phyloP scores from a whole-genome alignment of 2,888 invertebrate species.

The Frankliniella fusca region DNA sequence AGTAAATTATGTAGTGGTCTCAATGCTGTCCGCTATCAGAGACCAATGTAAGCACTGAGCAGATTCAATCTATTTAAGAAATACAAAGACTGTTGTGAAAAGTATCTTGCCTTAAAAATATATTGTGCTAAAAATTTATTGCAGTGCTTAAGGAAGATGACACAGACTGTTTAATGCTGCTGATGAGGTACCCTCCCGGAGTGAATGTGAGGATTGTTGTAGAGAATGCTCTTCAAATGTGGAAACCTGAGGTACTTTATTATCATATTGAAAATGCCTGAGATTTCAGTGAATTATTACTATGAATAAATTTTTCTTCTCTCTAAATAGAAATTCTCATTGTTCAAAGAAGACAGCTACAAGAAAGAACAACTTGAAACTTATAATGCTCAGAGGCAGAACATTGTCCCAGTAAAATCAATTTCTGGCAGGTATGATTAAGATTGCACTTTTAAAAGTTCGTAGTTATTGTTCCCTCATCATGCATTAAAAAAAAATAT shows the following conservation, averaged over 20 bases:
- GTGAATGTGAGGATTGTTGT: constrained; percentile 61
- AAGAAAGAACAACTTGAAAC: constrained; percentile 10
- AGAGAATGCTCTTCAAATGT: constrained; percentile 56
- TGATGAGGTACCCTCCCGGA: constrained; percentile 65
- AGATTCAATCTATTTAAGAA: not conserved
- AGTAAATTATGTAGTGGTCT: constrained; percentile 67
- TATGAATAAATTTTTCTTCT: constrained; percentile 37
- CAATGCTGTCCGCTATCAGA: constrained; percentile 70
- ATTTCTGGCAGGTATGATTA: not conserved
- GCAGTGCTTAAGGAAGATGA: constrained; percentile 61
- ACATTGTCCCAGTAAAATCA: not conserved
- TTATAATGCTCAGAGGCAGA: not conserved
- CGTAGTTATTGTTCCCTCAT: not conserved
- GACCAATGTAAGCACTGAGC: constrained; percentile 57
- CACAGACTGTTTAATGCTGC: constrained; percentile 58
- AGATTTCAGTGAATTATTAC: constrained; percentile 37
- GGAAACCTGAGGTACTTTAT: constrained; percentile 47
- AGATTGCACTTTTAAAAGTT: not conserved
- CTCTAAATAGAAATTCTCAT: constrained; percentile 42
- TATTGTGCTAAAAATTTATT: constrained; percentile 37
- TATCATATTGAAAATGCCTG: constrained; percentile 11
- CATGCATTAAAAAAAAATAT: not conserved
- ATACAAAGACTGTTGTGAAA: not conserved
- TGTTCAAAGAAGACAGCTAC: constrained; percentile 28
- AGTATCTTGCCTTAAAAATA: not conserved